phyloP scores from a whole-genome alignment of 2,888 invertebrate genomes.

The Drosophila conformis region DNA sequence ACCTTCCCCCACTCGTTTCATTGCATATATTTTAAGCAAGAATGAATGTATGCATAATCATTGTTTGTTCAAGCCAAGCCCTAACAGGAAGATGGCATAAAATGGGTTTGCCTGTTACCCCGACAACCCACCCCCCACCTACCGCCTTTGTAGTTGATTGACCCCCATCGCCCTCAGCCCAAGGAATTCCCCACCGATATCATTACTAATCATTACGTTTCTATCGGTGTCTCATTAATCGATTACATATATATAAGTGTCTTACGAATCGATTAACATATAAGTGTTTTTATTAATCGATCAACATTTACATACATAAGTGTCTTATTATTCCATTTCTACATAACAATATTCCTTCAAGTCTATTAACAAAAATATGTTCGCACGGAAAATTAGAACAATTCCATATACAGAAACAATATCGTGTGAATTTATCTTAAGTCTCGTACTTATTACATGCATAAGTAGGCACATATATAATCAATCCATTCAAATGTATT shows the following conservation, averaged over 20 bases:
- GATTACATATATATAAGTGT: slow-evolving; percentile 7
- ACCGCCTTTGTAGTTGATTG: slow-evolving; percentile 8
- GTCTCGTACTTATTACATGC: slow-evolving; percentile 4
- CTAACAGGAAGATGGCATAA: neutral
- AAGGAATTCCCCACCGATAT: neutral
- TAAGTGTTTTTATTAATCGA: slow-evolving; percentile 11
- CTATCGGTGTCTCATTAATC: slow-evolving; percentile 21
- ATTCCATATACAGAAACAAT: neutral
- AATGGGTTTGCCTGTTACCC: slow-evolving; percentile 9
- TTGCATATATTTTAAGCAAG: slow-evolving; percentile 24
- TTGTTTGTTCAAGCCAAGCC: slow-evolving; percentile 14
- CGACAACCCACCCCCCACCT: neutral
- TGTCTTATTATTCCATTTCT: slow-evolving; percentile 9
- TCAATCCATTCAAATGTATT: slow-evolving; percentile 1
- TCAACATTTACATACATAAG: neutral
- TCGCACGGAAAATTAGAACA: slow-evolving; percentile 11
- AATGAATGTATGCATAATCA: slow-evolving; percentile 23
- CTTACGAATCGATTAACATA: slow-evolving; percentile 7
- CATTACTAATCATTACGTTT: slow-evolving; percentile 10
- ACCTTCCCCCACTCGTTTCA: neutral
- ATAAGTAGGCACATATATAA: slow-evolving; percentile 15
- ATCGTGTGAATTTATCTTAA: slow-evolving; percentile 21
- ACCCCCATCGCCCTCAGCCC: slow-evolving; percentile 9
- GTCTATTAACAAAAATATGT: slow-evolving; percentile 4
- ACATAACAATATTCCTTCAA: slow-evolving; percentile 2